A percentile compares a stretch with the other conserved stretches of the same genome.
Evolutionary conservation across 2,113 vertebrate genomes (phyloP).

Genomic region (Colaptes auratus): DNA sequence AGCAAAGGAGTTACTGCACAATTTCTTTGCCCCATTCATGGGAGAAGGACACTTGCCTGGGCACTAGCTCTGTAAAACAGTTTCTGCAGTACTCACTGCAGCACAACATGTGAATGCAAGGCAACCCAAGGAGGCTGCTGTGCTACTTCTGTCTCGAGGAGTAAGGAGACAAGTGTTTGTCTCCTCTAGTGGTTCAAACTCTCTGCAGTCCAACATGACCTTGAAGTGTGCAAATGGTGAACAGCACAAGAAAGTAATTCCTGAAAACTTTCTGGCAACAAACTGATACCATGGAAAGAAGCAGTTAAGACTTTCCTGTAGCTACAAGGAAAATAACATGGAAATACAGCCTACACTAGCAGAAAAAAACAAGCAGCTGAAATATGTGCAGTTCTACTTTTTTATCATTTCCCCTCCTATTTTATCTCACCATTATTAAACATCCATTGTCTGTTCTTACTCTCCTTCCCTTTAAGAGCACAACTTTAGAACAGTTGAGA

Average conservation of each 20-base stretch:
- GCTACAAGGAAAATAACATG: neutral
- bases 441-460: neutral
- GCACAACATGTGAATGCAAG: neutral
- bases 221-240: neutral
- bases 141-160: neutral
- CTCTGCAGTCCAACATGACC: neutral
- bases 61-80: neutral
- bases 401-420: neutral
- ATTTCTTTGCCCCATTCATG: neutral
- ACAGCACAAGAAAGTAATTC: neutral
- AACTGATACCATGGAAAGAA: neutral
- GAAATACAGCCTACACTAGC: neutral
- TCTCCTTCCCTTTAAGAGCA: neutral
- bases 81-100: neutral
- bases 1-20: rapidly evolving
- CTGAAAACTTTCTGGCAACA: neutral
- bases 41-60: neutral
- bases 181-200: neutral
- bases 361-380: neutral
- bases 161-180: neutral
- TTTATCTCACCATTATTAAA: neutral
- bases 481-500: neutral
- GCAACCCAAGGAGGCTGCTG: neutral
- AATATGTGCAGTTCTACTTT: neutral
- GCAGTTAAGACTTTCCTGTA: neutral